Conservation (phyloP, 2,888 invertebrate species). For the Frankliniella intonsa region DNA sequence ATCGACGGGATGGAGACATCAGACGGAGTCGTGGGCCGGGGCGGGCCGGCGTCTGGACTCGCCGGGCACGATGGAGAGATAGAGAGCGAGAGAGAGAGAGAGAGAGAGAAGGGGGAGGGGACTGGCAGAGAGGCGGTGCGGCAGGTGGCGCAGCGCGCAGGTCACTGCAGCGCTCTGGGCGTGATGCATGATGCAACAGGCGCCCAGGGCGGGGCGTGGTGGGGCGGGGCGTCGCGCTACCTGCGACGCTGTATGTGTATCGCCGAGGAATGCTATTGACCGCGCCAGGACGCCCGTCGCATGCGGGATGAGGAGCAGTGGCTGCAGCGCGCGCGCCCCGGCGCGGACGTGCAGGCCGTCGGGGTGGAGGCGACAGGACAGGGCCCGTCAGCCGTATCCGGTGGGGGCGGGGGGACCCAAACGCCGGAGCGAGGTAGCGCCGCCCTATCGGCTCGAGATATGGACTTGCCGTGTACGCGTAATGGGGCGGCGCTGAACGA, state of each 20-base stretch:
- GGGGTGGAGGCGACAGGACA: neutral
- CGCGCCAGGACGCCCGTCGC: neutral
- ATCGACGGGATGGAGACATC: too few species aligned
- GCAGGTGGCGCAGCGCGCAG: neutral
- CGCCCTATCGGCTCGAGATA: neutral
- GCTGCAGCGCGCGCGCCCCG: neutral
- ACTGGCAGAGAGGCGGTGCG: neutral
- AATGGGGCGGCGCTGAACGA: neutral
- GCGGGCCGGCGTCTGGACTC: too few species aligned
- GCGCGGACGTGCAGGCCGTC: neutral
- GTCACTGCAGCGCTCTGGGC: neutral
- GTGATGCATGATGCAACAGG: conserved; percentile 22
- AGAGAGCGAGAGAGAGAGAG: too few species aligned
- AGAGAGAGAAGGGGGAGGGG: neutral
- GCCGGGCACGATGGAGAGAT: too few species aligned
- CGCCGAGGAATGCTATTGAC: conserved; percentile 1
- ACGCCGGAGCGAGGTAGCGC: neutral
- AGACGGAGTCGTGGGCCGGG: too few species aligned
- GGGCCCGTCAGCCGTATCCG: too few species aligned
- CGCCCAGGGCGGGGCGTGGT: neutral
- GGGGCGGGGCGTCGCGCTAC: neutral
- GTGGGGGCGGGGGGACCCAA: neutral
- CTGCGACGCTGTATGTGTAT: conserved; percentile 8
- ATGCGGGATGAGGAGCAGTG: too few species aligned
- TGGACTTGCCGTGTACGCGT: neutral